Conservation (phyloP, 2,113 vertebrate genomes). For the Cyanistes caeruleus region DNA sequence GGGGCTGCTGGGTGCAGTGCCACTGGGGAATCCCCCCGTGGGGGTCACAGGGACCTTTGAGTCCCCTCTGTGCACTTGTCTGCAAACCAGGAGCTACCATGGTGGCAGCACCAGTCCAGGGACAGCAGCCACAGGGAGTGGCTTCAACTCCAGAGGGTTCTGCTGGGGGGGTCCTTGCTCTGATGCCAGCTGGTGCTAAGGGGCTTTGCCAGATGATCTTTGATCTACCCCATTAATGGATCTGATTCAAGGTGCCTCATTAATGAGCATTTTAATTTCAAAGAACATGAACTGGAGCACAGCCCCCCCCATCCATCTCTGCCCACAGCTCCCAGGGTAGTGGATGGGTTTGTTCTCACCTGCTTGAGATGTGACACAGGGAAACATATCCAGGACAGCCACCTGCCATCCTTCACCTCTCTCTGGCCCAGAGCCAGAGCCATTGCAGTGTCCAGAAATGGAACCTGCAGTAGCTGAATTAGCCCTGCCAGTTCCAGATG, state of each 20-base stretch:
- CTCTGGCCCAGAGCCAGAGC: background rate
- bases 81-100: background rate
- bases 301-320: background rate
- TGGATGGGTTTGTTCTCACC: background rate
- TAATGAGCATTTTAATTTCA: background rate
- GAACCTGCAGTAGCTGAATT: background rate
- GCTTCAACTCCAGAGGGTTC: background rate
- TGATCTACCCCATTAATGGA: background rate
- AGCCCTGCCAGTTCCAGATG: background rate
- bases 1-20: background rate
- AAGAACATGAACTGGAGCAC: background rate
- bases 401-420: background rate
- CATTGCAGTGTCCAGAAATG: background rate
- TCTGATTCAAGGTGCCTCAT: background rate
- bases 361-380: background rate
- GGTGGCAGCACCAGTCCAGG: background rate
- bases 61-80: background rate
- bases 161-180: background rate
- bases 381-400: background rate
- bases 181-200: background rate
- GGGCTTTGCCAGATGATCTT: background rate
- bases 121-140: background rate
- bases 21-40: rapidly evolving
- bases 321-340: background rate
- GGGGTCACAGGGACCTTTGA: background rate